Evolutionary conservation across 2,113 vertebrate species (phyloP).

Genomic region (Anarrhichthys ocellatus): DNA sequence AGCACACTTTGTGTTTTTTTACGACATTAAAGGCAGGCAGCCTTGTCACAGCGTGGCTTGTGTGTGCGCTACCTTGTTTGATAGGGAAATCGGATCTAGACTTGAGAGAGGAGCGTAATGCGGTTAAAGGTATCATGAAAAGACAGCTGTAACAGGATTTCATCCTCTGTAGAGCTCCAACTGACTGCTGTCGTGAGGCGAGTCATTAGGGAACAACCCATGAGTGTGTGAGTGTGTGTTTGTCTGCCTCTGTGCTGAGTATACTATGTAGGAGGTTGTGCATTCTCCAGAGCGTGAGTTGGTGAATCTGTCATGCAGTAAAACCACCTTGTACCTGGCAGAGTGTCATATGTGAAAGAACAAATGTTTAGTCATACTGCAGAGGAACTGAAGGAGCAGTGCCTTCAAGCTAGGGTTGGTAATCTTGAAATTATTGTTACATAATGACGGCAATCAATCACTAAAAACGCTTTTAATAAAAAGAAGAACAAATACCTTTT

Average conservation of each 20-base stretch:
- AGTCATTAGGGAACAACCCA: slow-evolving; percentile 71
- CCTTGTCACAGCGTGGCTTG: slow-evolving; percentile 40
- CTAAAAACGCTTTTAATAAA: not conserved
- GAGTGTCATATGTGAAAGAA: not conserved
- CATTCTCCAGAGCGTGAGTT: slow-evolving; percentile 4
- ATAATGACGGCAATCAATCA: not conserved
- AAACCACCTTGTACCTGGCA: not conserved
- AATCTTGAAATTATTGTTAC: not conserved
- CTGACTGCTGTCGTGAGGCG: slow-evolving; percentile 72
- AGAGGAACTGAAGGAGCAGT: not conserved
- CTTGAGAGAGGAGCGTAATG: slow-evolving; percentile 74
- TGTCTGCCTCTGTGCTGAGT: slow-evolving; percentile 16
- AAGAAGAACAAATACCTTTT: not conserved
- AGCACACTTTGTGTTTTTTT: slow-evolving; percentile 47
- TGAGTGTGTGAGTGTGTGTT: slow-evolving; percentile 3
- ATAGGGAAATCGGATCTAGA: slow-evolving; percentile 79
- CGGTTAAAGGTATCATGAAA: slow-evolving; percentile 79
- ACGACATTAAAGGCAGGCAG: slow-evolving; percentile 52
- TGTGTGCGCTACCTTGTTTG: slow-evolving; percentile 59
- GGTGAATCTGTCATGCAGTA: slow-evolving; percentile 9
- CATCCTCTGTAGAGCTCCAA: slow-evolving; percentile 53
- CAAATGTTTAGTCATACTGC: slow-evolving; percentile 1
- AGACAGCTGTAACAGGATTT: slow-evolving; percentile 79
- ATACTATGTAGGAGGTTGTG: slow-evolving; percentile 13
- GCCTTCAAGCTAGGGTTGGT: not conserved